phyloP scores from a whole-genome alignment of 2,797 vertebrate genomes.

The Salarias fasciatus region DNA sequence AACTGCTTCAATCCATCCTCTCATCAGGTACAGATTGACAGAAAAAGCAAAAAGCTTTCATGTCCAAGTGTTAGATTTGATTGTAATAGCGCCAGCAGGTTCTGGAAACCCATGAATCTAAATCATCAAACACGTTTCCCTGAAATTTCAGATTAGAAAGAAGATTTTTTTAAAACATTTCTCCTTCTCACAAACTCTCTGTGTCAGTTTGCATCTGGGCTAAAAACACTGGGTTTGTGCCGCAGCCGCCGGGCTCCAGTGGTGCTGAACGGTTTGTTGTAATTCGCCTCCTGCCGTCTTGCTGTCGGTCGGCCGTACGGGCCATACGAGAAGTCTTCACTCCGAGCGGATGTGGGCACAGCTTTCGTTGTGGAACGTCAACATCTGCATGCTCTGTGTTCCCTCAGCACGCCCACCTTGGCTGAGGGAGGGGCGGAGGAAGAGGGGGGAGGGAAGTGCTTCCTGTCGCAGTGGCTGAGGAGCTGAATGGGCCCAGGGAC shows the following conservation, averaged over 20 bases:
- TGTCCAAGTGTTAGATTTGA: constrained; percentile 9
- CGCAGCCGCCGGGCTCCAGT: constrained; percentile 1
- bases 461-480: constrained; percentile 62
- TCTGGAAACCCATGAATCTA: not conserved
- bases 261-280: constrained; percentile 3
- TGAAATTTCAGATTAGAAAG: not conserved
- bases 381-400: constrained; percentile 62
- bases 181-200: not conserved
- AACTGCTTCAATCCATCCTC: constrained; percentile 7
- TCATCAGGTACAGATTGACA: constrained; percentile 5
- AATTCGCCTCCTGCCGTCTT: constrained; percentile 18
- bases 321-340: constrained; percentile 29
- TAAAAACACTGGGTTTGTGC: no score
- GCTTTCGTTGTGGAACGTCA: constrained; percentile 62
- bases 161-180: not conserved
- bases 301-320: constrained; percentile 22
- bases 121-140: constrained; percentile 2
- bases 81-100: constrained; percentile 8
- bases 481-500: constrained; percentile 26
- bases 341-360: constrained; percentile 79
- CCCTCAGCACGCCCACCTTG: constrained; percentile 61
- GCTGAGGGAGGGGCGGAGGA: constrained; percentile 56
- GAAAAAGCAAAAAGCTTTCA: not conserved
- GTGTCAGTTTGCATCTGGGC: not conserved
- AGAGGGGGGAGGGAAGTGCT: constrained; percentile 52